phyloP scores from a whole-genome alignment of 1,140 invertebrate species.

The Zelostemma sp. region DNA sequence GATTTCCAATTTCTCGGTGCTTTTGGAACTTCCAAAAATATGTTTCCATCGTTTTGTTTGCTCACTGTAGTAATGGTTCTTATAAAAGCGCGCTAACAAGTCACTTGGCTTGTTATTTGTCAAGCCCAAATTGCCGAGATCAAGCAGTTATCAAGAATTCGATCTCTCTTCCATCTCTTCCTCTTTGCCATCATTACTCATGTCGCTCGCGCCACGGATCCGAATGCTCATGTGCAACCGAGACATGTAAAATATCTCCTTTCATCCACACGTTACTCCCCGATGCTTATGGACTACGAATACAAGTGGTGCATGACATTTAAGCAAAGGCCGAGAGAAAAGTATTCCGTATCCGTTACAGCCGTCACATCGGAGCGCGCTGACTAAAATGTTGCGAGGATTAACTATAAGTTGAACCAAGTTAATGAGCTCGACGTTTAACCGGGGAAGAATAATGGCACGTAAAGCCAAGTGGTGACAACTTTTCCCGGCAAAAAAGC shows the following conservation, averaged over 20 bases:
- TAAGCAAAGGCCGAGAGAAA: background rate
- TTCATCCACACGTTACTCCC: background rate
- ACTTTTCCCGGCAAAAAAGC: background rate
- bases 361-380: background rate
- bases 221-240: background rate
- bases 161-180: slow-evolving; percentile 13
- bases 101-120: background rate
- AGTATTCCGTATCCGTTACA: background rate
- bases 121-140: slow-evolving; percentile 5
- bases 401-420: background rate
- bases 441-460: no score
- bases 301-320: background rate
- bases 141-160: slow-evolving; percentile 29
- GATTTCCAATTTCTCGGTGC: no score
- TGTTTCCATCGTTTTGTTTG: no score
- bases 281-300: background rate
- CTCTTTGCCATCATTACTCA: slow-evolving; percentile 18
- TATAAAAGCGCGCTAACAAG: no score
- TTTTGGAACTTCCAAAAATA: no score
- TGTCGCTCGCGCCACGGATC: slow-evolving; percentile 17
- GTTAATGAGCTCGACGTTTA: background rate
- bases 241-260: slow-evolving; percentile 2
- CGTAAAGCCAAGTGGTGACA: no score
- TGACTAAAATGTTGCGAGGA: background rate
- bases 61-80: no score